Evolutionary conservation across 2,113 vertebrate genomes (phyloP).

Genomic region (Spizaetus ornatus): DNA sequence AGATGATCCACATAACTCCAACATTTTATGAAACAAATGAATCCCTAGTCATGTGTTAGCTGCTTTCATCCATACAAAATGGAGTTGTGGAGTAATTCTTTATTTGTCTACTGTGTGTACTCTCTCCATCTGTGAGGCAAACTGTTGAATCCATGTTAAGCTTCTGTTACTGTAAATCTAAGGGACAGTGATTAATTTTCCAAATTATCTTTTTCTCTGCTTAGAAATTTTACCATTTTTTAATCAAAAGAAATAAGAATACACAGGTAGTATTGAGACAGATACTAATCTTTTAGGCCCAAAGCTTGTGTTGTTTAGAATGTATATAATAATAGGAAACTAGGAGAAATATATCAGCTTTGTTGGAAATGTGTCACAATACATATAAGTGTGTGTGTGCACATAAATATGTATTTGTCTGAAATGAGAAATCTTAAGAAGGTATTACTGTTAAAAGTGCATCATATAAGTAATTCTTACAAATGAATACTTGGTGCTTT

Average conservation of each 20-base stretch:
- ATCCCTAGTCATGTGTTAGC: background rate
- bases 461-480: background rate
- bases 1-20: background rate
- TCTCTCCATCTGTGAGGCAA: background rate
- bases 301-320: background rate
- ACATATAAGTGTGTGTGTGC: accelerated
- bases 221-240: background rate
- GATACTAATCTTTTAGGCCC: background rate
- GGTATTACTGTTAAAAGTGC: background rate
- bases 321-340: background rate
- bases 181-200: background rate
- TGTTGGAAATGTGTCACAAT: background rate
- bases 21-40: background rate
- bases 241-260: background rate
- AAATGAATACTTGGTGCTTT: background rate
- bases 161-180: background rate
- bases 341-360: background rate
- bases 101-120: background rate
- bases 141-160: background rate
- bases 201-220: background rate
- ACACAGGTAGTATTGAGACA: background rate
- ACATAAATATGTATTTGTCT: background rate
- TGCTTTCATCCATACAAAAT: background rate
- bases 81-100: background rate
- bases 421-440: background rate